Conservation (phyloP, 2,888 invertebrate species). For the Galeruca laticollis region DNA sequence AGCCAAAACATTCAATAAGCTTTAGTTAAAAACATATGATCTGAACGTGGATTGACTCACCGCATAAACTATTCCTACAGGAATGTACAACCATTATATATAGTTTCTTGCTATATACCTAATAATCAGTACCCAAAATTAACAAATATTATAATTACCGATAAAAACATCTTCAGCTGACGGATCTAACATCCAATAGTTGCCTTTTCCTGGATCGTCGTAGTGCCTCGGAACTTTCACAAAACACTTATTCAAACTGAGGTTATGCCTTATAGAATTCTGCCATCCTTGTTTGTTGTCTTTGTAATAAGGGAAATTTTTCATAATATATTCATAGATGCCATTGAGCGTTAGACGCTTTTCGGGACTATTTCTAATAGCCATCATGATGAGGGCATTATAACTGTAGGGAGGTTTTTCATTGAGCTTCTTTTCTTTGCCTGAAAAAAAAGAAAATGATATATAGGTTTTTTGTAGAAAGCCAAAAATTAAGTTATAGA, state of each 20-base stretch:
- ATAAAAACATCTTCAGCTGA: conserved; percentile 98
- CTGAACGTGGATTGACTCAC: no score
- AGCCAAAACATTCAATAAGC: no score
- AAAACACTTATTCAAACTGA: conserved; percentile 98
- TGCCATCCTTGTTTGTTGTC: conserved; percentile 99
- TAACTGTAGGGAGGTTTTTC: conserved; percentile 98
- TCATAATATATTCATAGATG: conserved; percentile 99
- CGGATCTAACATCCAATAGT: conserved; percentile 99
- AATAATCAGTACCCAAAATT: not conserved
- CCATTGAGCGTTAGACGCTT: conserved; percentile 95
- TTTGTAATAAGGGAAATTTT: conserved; percentile 96
- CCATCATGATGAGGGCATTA: conserved; percentile 99
- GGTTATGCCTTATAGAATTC: conserved; percentile 97
- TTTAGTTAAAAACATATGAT: no score
- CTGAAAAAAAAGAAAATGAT: conserved; percentile 49
- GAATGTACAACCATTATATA: no score
- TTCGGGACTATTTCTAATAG: conserved; percentile 93
- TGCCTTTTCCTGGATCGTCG: conserved; percentile 99
- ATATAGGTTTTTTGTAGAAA: not conserved
- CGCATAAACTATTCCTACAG: no score
- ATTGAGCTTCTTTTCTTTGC: conserved; percentile 77
- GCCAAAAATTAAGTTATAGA: no score
- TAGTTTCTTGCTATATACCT: no score
- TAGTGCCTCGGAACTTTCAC: conserved; percentile 98
- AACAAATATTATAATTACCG: conserved; percentile 32